Percentiles rank a stretch among this genome's conserved stretches.
phyloP scores from a whole-genome alignment of 2,888 invertebrate species.

The Apeira syringaria region DNA sequence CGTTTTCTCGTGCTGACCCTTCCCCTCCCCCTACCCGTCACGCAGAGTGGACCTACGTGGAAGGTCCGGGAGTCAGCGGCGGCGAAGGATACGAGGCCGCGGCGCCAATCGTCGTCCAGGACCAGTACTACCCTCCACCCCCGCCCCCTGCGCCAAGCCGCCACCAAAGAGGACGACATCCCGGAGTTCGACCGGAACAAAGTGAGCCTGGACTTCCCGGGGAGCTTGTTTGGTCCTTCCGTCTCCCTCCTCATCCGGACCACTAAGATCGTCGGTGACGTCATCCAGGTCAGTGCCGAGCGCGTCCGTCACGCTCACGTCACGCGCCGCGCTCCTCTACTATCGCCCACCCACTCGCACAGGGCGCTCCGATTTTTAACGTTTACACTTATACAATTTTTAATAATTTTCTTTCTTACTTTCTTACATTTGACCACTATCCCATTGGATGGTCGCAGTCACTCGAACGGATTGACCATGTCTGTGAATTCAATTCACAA shows the following conservation, averaged over 20 bases:
- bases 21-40: conserved; percentile 4
- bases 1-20: conserved; percentile 3
- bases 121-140: conserved; percentile 19
- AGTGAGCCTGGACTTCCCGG: conserved; percentile 87
- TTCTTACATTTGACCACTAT: too few species aligned
- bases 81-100: conserved; percentile 11
- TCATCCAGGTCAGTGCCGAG: conserved; percentile 81
- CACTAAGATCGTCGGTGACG: conserved; percentile 86
- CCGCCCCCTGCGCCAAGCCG: conserved; percentile 25
- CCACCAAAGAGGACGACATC: conserved; percentile 67
- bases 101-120: conserved; percentile 23
- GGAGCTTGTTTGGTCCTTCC: conserved; percentile 86
- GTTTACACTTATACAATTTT: too few species aligned
- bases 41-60: conserved; percentile 10
- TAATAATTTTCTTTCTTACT: too few species aligned
- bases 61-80: conserved; percentile 27
- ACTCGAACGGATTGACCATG: too few species aligned
- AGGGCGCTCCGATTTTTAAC: too few species aligned
- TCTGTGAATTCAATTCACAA: too few species aligned
- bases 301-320: background rate
- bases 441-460: too few species aligned
- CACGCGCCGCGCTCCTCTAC: too few species aligned
- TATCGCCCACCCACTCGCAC: background rate
- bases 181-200: conserved; percentile 85
- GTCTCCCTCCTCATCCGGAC: conserved; percentile 86